Evolutionary conservation across 2,888 invertebrate genomes (phyloP), one percentile per base, ranked within the genome.

Genomic region (Dicycla oo): DNA sequence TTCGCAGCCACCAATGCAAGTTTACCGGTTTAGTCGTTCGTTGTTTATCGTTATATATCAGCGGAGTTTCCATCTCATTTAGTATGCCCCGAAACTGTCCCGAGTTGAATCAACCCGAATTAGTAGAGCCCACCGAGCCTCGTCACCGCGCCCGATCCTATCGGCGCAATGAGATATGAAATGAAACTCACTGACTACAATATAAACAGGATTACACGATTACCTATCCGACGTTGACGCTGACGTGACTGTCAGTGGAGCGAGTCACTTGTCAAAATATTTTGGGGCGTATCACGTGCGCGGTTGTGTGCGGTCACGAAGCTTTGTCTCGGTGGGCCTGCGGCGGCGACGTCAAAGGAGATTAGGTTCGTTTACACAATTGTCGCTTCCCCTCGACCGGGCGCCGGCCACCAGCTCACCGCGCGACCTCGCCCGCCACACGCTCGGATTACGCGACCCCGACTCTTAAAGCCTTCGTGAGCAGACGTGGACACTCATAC

Each of bases 321-420:
- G 88, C 90, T 86, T 86, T 86, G 86, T 87, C 85, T 85, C 84
- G 67, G 75, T 67, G 79, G 79, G 82, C 82, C 84, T 81, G 82
- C 84, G 85, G 86, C 83, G 87, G 83, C 88, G 84, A 87, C 89
- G 92, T 94, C 94, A 95, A 94, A 95, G 94, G 93, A 94, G 95
- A 94, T 95, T 93, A 93, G 93, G 93, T 94, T 93, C 92, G 92
- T 92, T 93, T 92, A 91, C 91, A 91, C 90, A 91, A 91, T 90
- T 88, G 88, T 88, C 90, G 83, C 83, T 85, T 81, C 80, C 84
- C 81, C 78, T 82, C 81, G 73, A 75, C 77, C 74, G 83, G 78
- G 78, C 69, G 78, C 47, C 67, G 77, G 75, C 80, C 78, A 66
- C 64, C 75, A 75, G 73, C 75, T 70, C 75, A 72, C 79, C 73